These are phyloP conservation scores for Magallana angulata DNA, from an alignment of 1,140 invertebrate species.

Conservation along the genomic window DNA sequence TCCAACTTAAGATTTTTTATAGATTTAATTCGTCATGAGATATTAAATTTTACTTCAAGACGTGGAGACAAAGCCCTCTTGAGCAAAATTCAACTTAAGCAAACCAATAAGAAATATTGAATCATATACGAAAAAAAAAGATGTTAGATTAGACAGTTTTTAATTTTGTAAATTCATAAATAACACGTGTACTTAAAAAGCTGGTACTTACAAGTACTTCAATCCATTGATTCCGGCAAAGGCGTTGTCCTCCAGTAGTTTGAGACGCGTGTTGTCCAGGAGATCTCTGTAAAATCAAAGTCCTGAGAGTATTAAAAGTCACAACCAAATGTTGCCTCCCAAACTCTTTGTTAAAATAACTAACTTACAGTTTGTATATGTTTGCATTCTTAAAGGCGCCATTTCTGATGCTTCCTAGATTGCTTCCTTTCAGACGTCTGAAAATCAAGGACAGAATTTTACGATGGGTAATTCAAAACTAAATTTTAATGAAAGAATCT, in stretches of 20 bases:
- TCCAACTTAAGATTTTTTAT: no score
- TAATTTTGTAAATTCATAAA: no score
- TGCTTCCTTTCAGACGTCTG: slow-evolving; percentile 81
- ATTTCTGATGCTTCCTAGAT: slow-evolving; percentile 83
- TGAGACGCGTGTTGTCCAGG: slow-evolving; percentile 84
- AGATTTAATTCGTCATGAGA: background rate
- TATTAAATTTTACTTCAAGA: background rate
- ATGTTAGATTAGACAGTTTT: no score
- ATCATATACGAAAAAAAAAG: no score
- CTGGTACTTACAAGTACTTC: slow-evolving; percentile 81
- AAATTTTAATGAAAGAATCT: no score
- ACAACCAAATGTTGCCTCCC: background rate
- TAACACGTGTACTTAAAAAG: background rate
- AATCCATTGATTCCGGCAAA: slow-evolving; percentile 85
- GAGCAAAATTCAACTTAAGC: background rate
- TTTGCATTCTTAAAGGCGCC: slow-evolving; percentile 85
- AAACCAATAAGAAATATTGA: background rate
- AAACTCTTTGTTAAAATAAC: background rate
- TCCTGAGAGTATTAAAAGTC: background rate
- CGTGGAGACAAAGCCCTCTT: background rate
- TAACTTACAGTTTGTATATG: slow-evolving; percentile 77
- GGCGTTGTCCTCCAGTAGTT: slow-evolving; percentile 83
- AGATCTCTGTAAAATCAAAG: slow-evolving; percentile 82
- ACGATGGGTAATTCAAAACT: no score
- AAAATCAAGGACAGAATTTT: no score